Evolutionary conservation across 2,888 invertebrate species (phyloP), one percentile per base, ranked within the genome.

Genomic region (Latheticus oryzae): DNA sequence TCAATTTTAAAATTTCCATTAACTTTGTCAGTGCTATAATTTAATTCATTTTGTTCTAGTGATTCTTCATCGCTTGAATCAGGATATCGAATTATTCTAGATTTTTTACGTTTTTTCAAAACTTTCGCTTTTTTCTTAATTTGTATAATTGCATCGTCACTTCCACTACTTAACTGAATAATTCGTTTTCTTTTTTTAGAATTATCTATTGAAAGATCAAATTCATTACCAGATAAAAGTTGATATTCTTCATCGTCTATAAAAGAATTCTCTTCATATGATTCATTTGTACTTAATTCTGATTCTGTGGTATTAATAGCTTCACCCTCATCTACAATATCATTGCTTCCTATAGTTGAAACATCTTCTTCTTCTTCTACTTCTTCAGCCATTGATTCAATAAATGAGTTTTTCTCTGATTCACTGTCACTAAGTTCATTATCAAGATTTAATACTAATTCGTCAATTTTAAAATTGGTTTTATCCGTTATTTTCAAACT

Each of bases 331-430:
- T 75, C 77, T 2, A 70, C 59, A 15, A 79, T 77, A 24, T 74
- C 73, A 59, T 77, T 78, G 47, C 76, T 77, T 15, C 67, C 75
- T 64, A 76, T 75, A 21, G 74, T 74, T 5, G 76, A 75, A 2
- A 75, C 76, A 42, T 76, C 76, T 64, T 78, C 77, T 62, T 77
- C 75, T 8, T 73, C 76, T 70, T 78, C 78, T 51, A 72, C 72
- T 7, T 77, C 78, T 51, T 72, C 72, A 7, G 77, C 77, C 30
- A 47, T 24, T 5, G 11, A 16, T 13, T 23, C 15, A 5, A 51
- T 1, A 2, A 51, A 40, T 0, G 26, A 11, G 28, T 50, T 24
- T 1, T 1, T 5, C 13, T 50, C 33, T 11, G 24, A 16, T 15
- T 51, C 51, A 30, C 16, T 16, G 8, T 12, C 24, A n/a, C n/a